Conservation (phyloP, 2,888 invertebrate genomes). For the Mimas tiliae region DNA sequence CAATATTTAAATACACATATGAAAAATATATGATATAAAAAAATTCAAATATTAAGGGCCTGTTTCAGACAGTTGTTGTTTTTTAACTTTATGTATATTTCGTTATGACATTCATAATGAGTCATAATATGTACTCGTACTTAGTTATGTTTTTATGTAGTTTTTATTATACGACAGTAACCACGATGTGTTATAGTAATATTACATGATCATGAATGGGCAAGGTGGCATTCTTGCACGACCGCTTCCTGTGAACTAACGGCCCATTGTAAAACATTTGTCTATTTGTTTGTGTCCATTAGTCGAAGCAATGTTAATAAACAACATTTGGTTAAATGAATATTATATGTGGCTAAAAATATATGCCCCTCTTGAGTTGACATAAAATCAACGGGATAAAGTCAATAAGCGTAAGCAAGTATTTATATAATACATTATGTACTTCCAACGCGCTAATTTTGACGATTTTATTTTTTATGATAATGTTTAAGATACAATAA, state of each 20-base stretch:
- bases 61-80: too few relatives aligned
- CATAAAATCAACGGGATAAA: not conserved
- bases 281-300: slow-evolving; percentile 40
- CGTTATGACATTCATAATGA: not conserved
- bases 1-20: too few relatives aligned
- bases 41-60: too few relatives aligned
- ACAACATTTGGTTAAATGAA: not conserved
- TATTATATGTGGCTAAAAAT: not conserved
- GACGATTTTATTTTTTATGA: too few relatives aligned
- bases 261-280: slow-evolving; percentile 59
- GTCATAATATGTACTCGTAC: not conserved
- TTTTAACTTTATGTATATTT: too few relatives aligned
- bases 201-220: slow-evolving; percentile 19
- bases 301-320: not conserved
- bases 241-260: slow-evolving; percentile 52
- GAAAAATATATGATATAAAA: too few relatives aligned
- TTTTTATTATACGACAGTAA: slow-evolving; percentile 1
- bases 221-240: slow-evolving; percentile 51
- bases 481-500: too few relatives aligned
- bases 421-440: not conserved
- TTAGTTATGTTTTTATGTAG: not conserved
- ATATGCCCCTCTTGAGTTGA: not conserved
- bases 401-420: slow-evolving; percentile 4
- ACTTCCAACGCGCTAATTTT: too few relatives aligned
- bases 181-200: slow-evolving; percentile 27